phyloP scores from a whole-genome alignment of 1,140 invertebrate genomes.

The Drosophila cardini region DNA sequence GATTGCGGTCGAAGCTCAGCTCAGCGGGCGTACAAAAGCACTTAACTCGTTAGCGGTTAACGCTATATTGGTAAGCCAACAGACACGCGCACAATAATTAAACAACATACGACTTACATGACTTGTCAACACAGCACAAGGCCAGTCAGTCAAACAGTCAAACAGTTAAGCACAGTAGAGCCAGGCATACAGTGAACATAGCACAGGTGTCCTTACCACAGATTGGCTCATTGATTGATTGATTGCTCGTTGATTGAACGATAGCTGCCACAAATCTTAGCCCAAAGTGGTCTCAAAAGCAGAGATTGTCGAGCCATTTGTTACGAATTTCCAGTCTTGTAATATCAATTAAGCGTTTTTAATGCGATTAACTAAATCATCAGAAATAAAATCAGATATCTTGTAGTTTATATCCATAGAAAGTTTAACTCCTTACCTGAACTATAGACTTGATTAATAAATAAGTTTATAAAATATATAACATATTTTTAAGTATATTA shows the following conservation, averaged over 20 bases:
- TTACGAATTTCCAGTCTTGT: conserved; percentile 41
- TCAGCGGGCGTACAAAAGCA: conserved; percentile 68
- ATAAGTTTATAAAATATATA: neutral
- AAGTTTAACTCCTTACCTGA: too few species aligned
- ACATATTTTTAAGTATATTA: neutral
- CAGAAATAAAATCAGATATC: too few species aligned
- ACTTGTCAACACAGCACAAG: conserved; percentile 65
- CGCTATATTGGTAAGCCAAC: conserved; percentile 75
- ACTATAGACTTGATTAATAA: too few species aligned
- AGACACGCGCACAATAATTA: conserved; percentile 73
- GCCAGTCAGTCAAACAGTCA: conserved; percentile 10
- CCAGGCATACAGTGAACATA: conserved; percentile 3
- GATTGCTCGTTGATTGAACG: conserved; percentile 47
- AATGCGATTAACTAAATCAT: conserved; percentile 65
- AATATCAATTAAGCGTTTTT: conserved; percentile 72
- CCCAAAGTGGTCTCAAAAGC: conserved; percentile 13
- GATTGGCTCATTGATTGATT: conserved; percentile 67
- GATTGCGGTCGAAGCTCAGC: conserved; percentile 50
- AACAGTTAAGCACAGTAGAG: conserved; percentile 9
- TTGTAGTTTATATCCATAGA: too few species aligned
- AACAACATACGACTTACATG: conserved; percentile 72
- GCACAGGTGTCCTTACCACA: conserved; percentile 39
- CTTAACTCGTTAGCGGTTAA: conserved; percentile 82
- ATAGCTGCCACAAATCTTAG: conserved; percentile 57
- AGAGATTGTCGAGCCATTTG: conserved; percentile 30